Evolutionary conservation across 2,888 invertebrate species (phyloP).

Genomic region (Drosophila aldrichi): DNA sequence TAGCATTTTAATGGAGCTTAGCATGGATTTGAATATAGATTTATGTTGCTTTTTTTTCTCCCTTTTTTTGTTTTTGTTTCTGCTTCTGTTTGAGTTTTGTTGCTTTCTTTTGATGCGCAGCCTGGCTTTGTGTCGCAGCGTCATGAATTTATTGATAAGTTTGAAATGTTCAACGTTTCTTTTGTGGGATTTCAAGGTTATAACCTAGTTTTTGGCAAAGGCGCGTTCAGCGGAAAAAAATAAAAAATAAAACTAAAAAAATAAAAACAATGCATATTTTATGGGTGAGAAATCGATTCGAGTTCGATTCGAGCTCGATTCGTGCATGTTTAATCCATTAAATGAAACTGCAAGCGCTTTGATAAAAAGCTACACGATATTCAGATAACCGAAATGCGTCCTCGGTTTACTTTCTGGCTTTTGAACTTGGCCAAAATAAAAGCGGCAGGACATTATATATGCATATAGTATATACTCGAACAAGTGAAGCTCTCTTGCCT

Average conservation of each 20-base stretch:
- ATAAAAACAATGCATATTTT: slow-evolving; percentile 67
- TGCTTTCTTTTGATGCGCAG: slow-evolving; percentile 56
- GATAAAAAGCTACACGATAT: slow-evolving; percentile 54
- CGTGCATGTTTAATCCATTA: slow-evolving; percentile 61
- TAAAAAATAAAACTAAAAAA: not conserved
- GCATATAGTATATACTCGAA: not conserved
- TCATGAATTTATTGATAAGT: slow-evolving; percentile 70
- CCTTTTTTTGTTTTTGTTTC: slow-evolving; percentile 14
- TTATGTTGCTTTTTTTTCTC: slow-evolving; percentile 22
- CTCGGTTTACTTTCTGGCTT: slow-evolving; percentile 54
- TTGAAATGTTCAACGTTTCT: slow-evolving; percentile 63
- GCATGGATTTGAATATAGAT: slow-evolving; percentile 70
- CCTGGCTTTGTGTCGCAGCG: slow-evolving; percentile 46
- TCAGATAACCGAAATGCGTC: slow-evolving; percentile 59
- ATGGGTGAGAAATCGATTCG: slow-evolving; percentile 65
- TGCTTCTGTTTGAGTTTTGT: slow-evolving; percentile 8
- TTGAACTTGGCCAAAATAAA: slow-evolving; percentile 33
- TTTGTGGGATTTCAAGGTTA: slow-evolving; percentile 77
- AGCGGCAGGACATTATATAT: slow-evolving; percentile 21
- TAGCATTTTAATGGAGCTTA: slow-evolving; percentile 70
- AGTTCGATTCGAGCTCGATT: slow-evolving; percentile 59
- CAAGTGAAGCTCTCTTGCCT: slow-evolving; percentile 23
- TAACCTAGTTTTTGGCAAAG: slow-evolving; percentile 77
- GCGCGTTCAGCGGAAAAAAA: slow-evolving; percentile 39
- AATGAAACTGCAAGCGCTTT: slow-evolving; percentile 49